Evolutionary conservation across 2,888 invertebrate species (phyloP).

Genomic region (Agonopterix subpropinquella): DNA sequence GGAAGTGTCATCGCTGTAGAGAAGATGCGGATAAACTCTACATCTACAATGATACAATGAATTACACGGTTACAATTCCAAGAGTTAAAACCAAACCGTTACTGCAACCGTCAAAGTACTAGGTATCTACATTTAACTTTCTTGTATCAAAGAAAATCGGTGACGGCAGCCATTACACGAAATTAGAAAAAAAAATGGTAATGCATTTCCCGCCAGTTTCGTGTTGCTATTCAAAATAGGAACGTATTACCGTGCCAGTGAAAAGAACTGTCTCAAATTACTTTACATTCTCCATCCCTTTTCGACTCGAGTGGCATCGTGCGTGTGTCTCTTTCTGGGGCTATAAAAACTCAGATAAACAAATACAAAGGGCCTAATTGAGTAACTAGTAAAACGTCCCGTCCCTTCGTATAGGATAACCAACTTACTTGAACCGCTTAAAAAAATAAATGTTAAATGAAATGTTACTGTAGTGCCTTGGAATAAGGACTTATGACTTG

Average conservation of each 20-base stretch:
- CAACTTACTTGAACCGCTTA: conserved; percentile 21
- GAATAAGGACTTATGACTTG: conserved; percentile 12
- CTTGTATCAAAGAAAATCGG: conserved; percentile 61
- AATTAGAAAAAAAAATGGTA: conserved; percentile 59
- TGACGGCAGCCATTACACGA: conserved; percentile 55
- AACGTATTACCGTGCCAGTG: conserved; percentile 67
- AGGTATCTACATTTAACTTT: conserved; percentile 23
- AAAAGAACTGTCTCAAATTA: conserved; percentile 76
- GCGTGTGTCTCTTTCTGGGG: conserved; percentile 38
- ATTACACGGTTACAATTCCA: too few species aligned
- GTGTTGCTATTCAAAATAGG: conserved; percentile 74
- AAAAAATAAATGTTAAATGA: conserved; percentile 6
- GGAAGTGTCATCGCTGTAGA: too few species aligned
- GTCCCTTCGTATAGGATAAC: conserved; percentile 59
- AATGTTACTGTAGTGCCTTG: not conserved
- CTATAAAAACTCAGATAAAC: conserved; percentile 75
- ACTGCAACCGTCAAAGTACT: conserved; percentile 22
- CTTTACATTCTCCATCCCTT: conserved; percentile 44
- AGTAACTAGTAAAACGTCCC: conserved; percentile 74
- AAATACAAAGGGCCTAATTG: conserved; percentile 77
- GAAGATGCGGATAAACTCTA: not conserved
- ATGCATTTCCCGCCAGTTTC: conserved; percentile 71
- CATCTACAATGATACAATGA: not conserved
- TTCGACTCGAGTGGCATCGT: conserved; percentile 21
- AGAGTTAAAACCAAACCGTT: not conserved